A percentile compares a stretch with the other conserved stretches of the same genome.
Conservation (phyloP, 2,113 vertebrate species). For the Oxygymnocypris stewartii region DNA sequence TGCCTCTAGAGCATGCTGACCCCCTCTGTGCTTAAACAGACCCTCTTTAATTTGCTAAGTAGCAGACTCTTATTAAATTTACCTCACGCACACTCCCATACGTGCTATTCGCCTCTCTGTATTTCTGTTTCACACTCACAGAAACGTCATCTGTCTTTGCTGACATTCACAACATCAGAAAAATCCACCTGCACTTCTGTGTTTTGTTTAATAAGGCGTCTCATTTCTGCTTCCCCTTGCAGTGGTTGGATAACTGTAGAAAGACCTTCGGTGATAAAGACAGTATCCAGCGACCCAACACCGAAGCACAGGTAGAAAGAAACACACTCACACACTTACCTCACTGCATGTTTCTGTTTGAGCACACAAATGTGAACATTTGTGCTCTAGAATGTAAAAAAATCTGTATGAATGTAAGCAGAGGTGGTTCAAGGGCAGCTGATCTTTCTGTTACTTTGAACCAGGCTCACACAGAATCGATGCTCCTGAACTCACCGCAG, state of each 20-base stretch:
- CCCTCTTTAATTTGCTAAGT: conserved; percentile 80
- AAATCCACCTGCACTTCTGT: background rate
- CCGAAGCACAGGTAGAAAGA: conserved; percentile 85
- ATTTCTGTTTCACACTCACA: background rate
- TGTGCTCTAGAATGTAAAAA: background rate
- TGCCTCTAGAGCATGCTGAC: conserved; percentile 72
- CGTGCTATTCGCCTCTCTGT: conserved; percentile 25
- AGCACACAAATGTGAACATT: background rate
- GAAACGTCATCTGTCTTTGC: conserved; percentile 14
- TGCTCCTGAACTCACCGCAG: background rate
- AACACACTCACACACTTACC: background rate
- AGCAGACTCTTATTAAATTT: conserved; percentile 82
- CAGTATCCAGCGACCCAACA: conserved; percentile 76
- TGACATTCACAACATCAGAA: background rate
- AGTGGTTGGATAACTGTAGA: conserved; percentile 97
- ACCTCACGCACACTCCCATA: conserved; percentile 46
- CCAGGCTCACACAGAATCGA: background rate
- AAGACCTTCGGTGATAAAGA: conserved; percentile 91
- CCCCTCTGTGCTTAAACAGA: conserved; percentile 68
- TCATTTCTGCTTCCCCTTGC: conserved; percentile 28
- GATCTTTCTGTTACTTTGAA: background rate
- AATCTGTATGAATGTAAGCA: background rate
- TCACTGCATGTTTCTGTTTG: background rate
- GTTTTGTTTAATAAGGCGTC: background rate
- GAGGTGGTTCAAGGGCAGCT: background rate